phyloP scores from a whole-genome alignment of 2,113 vertebrate genomes.

The Tragelaphus strepsiceros region DNA sequence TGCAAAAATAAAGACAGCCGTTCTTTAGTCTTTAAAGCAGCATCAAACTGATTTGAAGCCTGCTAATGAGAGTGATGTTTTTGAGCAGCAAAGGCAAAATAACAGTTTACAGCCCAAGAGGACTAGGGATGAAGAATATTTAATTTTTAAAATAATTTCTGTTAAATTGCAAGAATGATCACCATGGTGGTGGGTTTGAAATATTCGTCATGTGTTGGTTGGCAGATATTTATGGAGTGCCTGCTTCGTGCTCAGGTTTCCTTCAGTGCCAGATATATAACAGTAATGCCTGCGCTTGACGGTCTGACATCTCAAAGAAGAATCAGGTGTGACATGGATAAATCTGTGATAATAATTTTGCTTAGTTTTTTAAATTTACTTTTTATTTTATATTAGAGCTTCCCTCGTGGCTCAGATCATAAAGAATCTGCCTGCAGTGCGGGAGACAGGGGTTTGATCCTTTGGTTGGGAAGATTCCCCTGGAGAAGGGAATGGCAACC shows the following conservation, averaged over 20 bases:
- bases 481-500: neutral
- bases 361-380: neutral
- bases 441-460: neutral
- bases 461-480: neutral
- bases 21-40: neutral
- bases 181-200: rapidly evolving
- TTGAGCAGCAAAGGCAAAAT: neutral
- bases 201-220: rapidly evolving
- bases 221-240: rapidly evolving
- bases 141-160: neutral
- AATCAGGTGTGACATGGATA: too few species aligned
- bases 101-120: neutral
- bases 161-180: neutral
- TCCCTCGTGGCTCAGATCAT: neutral
- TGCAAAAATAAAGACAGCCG: neutral
- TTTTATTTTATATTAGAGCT: neutral
- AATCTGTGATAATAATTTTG: too few species aligned
- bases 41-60: neutral
- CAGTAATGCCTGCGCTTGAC: rapidly evolving
- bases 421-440: neutral
- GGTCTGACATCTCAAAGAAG: neutral
- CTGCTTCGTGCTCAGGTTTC: rapidly evolving
- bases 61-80: conserved; percentile 28
- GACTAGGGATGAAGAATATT: neutral
- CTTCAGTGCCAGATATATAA: rapidly evolving